Evolutionary conservation across 1,140 invertebrate species (phyloP), one percentile per base, ranked within the genome.

Genomic region (Physella acuta): DNA sequence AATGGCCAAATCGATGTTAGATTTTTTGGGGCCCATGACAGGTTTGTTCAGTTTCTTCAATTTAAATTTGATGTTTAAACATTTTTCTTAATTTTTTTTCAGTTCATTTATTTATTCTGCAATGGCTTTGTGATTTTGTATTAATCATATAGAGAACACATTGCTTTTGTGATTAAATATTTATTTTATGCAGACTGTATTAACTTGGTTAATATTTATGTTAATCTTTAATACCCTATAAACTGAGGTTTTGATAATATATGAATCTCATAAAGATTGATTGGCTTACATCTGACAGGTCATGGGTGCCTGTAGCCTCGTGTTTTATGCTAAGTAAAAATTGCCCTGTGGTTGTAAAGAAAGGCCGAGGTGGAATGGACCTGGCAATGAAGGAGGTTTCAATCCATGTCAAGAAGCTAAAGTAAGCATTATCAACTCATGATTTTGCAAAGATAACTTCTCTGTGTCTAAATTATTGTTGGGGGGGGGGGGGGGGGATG

Each of bases 11-110:
- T 96, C 0, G 94, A 97, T 84, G 93, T 95, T 11, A 85, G 94
- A 20, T 97, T 97, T 85, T 97, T 97, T 85, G 95, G 95, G 3
- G 92, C 92, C 55, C 94, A 97, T 85, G 94, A 97, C 86, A 89
- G 92, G 74, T 88, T n/a, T n/a, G n/a, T n/a, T n/a, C n/a, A n/a
- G n/a, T n/a, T n/a, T n/a, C n/a, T n/a, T n/a, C n/a, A n/a, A n/a
- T n/a, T n/a, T n/a, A n/a, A n/a, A n/a, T n/a, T n/a, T n/a, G n/a
- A n/a, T n/a, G n/a, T n/a, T n/a, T n/a, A n/a, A n/a, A n/a, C 28
- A 31, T 60, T 31, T 37, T 26, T 65, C 17, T 3, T 30, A 30
- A 24, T 64, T 34, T 5, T 49, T 0, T 64, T 52, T 37, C 33
- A 16, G n/a, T 64, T 52, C 5, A 2, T 4, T 24, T 39, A 3